Percentiles rank a stretch among this genome's conserved stretches.
Evolutionary conservation across 2,797 vertebrate species (phyloP).

Genomic region (Sphaeramia orbicularis): DNA sequence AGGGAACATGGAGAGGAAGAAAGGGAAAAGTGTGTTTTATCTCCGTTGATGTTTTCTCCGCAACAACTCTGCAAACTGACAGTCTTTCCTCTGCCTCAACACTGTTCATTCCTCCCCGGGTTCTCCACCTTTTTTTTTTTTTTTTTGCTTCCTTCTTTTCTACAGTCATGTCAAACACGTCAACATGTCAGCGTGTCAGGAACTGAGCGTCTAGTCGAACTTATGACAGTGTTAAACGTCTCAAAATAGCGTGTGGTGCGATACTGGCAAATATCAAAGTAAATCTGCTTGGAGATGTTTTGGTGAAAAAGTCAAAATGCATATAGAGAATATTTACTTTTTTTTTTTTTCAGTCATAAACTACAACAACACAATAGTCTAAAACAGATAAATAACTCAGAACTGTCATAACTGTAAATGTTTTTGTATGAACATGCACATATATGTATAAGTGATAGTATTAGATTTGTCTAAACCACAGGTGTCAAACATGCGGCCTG

Average conservation of each 20-base stretch:
- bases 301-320: too few species aligned
- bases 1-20: slow-evolving; percentile 9
- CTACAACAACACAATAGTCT: too few species aligned
- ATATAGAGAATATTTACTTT: too few species aligned
- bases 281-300: too few species aligned
- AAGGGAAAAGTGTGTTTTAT: slow-evolving; percentile 5
- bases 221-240: not conserved
- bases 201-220: not conserved
- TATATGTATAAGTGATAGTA: too few species aligned
- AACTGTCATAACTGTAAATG: too few species aligned
- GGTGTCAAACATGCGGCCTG: too few species aligned
- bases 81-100: not conserved
- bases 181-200: not conserved
- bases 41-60: slow-evolving; percentile 3
- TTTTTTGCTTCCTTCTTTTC: not conserved
- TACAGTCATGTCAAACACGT: not conserved
- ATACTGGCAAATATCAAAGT: not conserved
- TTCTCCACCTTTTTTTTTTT: not conserved
- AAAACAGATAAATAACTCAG: too few species aligned
- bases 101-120: not conserved
- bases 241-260: not conserved
- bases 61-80: slow-evolving; percentile 3
- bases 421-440: too few species aligned
- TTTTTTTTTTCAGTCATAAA: too few species aligned
- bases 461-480: too few species aligned